Conservation (phyloP, 2,797 vertebrate species). For the Oreochromis grahami region DNA sequence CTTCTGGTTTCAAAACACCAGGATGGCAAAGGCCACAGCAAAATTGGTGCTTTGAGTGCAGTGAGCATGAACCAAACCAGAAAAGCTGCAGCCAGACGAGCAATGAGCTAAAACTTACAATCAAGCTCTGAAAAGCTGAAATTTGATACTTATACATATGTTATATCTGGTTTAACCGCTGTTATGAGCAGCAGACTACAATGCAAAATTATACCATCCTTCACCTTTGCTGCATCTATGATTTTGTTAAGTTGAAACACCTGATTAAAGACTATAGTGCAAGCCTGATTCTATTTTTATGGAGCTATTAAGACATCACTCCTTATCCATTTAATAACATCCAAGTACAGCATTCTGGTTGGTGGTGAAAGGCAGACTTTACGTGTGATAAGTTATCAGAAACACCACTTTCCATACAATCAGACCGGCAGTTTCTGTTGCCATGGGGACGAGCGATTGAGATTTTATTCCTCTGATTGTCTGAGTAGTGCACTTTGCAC, state of each 20-base stretch:
- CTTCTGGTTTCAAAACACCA: neutral
- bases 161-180: neutral
- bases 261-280: neutral
- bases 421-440: conserved; percentile 55
- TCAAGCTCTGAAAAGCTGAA: neutral
- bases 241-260: neutral
- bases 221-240: neutral
- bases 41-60: neutral
- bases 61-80: neutral
- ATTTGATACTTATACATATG: neutral
- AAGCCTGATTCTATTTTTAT: neutral
- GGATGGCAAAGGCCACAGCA: neutral
- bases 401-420: conserved; percentile 56
- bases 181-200: neutral
- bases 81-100: neutral
- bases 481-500: conserved; percentile 50
- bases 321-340: neutral
- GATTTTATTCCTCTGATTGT: conserved; percentile 61
- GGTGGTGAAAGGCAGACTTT: conserved; percentile 7
- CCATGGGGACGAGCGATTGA: conserved; percentile 61
- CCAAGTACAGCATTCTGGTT: neutral
- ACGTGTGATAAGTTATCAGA: conserved; percentile 42
- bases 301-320: neutral
- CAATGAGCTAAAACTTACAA: neutral
- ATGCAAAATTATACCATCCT: neutral